phyloP scores from a whole-genome alignment of 2,797 vertebrate species.

The Monodelphis domestica region DNA sequence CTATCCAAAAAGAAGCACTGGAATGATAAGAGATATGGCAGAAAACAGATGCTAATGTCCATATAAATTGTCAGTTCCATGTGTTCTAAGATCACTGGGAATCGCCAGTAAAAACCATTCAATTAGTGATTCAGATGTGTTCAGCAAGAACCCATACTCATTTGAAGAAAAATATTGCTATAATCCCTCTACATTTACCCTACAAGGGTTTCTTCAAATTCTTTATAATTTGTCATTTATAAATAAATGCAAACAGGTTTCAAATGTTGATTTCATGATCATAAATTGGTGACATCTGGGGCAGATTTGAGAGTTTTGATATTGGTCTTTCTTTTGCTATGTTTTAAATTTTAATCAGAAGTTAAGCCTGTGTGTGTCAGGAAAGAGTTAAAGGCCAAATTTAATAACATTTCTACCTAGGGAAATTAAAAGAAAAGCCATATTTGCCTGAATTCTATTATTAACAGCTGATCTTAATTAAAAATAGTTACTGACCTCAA shows the following conservation, averaged over 20 bases:
- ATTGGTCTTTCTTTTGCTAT: slow-evolving; percentile 75
- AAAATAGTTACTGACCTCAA: slow-evolving; percentile 79
- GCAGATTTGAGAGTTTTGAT: slow-evolving; percentile 84
- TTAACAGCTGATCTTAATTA: slow-evolving; percentile 88
- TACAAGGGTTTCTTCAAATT: slow-evolving; percentile 51
- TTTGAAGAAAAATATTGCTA: slow-evolving; percentile 44
- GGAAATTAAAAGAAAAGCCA: slow-evolving; percentile 85
- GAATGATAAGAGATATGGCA: background rate
- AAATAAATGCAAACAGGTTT: slow-evolving; percentile 68
- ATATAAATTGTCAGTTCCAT: background rate
- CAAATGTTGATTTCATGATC: slow-evolving; percentile 81
- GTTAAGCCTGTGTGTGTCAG: slow-evolving; percentile 79
- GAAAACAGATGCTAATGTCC: background rate
- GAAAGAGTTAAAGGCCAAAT: slow-evolving; percentile 85
- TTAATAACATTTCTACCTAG: slow-evolving; percentile 85
- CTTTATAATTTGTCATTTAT: slow-evolving; percentile 64
- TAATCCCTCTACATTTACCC: slow-evolving; percentile 45
- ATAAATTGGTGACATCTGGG: slow-evolving; percentile 75
- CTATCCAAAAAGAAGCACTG: slow-evolving; percentile 40
- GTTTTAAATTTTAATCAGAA: slow-evolving; percentile 86
- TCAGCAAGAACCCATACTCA: slow-evolving; percentile 55
- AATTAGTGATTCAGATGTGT: slow-evolving; percentile 43
- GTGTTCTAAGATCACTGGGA: slow-evolving; percentile 7
- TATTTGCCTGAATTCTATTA: slow-evolving; percentile 81
- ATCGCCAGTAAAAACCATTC: slow-evolving; percentile 25